Evolutionary conservation across 2,888 invertebrate species (phyloP).

Genomic region (Arrhopalites spinosus): DNA sequence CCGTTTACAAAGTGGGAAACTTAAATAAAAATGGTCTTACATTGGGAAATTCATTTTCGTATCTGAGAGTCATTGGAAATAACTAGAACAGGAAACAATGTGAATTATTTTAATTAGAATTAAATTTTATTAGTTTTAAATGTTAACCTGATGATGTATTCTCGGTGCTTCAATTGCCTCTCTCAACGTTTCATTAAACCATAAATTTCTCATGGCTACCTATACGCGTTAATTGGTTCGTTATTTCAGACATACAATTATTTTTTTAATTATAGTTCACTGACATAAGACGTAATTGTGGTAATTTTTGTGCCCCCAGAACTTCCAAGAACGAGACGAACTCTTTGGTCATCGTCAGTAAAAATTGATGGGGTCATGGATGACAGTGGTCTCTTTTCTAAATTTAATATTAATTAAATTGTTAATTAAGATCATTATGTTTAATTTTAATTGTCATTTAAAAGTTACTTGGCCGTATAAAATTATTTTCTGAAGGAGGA

Average conservation of each 20-base stretch:
- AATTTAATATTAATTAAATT: neutral
- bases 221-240: slow-evolving; percentile 58
- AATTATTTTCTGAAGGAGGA: slow-evolving; percentile 83
- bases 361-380: slow-evolving; percentile 85
- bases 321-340: slow-evolving; percentile 63
- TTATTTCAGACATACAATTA: no score
- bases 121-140: no score
- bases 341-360: slow-evolving; percentile 63
- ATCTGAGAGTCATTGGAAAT: no score
- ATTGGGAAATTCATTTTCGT: no score
- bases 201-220: slow-evolving; percentile 75
- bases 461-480: slow-evolving; percentile 74
- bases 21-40: no score
- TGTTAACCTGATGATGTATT: slow-evolving; percentile 74
- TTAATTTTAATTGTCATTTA: neutral
- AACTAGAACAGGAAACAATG: no score
- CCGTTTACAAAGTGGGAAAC: no score
- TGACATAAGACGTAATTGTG: slow-evolving; percentile 60
- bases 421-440: neutral
- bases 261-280: no score
- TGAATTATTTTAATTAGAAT: no score
- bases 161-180: slow-evolving; percentile 78
- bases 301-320: slow-evolving; percentile 66
- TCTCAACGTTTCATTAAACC: slow-evolving; percentile 76
- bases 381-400: slow-evolving; percentile 76